Evolutionary conservation across 1,140 invertebrate species (phyloP).

Genomic region (Lucilia sericata): DNA sequence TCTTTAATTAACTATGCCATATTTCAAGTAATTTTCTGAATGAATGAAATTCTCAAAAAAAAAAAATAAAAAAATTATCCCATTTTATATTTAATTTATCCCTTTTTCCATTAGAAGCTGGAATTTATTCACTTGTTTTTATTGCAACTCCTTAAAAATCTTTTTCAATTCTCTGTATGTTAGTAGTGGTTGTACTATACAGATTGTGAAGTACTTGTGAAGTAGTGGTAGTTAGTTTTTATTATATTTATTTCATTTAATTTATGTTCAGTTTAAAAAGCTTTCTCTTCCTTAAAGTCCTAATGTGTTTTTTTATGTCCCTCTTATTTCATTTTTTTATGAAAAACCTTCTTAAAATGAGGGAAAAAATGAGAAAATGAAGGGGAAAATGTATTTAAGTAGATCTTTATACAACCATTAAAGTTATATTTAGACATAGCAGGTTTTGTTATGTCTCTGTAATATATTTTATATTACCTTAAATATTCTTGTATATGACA

Average conservation of each 20-base stretch:
- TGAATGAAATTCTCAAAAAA: too few species aligned
- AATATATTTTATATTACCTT: neutral
- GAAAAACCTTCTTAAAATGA: neutral
- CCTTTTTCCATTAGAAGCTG: too few species aligned
- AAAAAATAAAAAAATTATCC: too few species aligned
- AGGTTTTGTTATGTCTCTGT: too few species aligned
- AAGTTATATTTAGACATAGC: too few species aligned
- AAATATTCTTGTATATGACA: neutral
- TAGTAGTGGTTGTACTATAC: neutral
- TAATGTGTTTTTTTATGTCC: neutral
- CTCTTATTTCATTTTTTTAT: neutral
- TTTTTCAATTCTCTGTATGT: neutral
- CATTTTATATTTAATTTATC: too few species aligned
- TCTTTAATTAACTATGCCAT: too few species aligned
- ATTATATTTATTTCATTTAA: slow-evolving; percentile 2
- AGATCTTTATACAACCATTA: neutral
- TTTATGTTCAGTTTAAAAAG: slow-evolving; percentile 3
- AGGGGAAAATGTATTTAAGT: neutral
- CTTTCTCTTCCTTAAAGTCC: neutral
- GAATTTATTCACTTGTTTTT: too few species aligned
- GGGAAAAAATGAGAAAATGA: neutral
- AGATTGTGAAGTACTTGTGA: neutral
- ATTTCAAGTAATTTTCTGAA: too few species aligned
- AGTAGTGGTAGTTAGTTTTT: too few species aligned
- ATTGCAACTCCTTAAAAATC: neutral